Conservation (phyloP, 2,888 invertebrate genomes). For the Pristionchus arcanus region DNA sequence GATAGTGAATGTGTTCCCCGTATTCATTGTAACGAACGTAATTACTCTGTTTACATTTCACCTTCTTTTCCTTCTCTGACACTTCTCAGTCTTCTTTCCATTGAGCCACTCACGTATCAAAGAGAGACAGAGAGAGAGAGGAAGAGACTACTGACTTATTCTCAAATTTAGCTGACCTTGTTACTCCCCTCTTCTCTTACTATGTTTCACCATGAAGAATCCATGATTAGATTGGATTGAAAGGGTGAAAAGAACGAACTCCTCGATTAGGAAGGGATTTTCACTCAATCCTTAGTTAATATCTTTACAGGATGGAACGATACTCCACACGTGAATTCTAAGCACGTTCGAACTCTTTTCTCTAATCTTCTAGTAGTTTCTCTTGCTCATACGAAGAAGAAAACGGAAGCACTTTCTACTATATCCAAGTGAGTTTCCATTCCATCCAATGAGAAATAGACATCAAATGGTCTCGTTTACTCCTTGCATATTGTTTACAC, state of each 20-base stretch:
- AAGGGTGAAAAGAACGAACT: background rate
- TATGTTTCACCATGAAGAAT: slow-evolving; percentile 15
- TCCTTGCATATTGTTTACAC: slow-evolving; percentile 17
- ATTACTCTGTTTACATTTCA: slow-evolving; percentile 39
- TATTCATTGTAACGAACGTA: slow-evolving; percentile 12
- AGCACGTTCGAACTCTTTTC: slow-evolving; percentile 49
- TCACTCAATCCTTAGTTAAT: background rate
- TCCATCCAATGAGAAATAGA: background rate
- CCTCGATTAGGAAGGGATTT: background rate
- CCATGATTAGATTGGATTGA: background rate
- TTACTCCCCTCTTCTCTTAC: background rate
- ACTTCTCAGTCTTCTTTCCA: slow-evolving; percentile 5
- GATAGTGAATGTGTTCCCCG: background rate
- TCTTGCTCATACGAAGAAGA: slow-evolving; percentile 50
- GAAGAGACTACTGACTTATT: background rate
- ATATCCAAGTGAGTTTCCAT: slow-evolving; percentile 17
- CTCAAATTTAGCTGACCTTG: slow-evolving; percentile 10
- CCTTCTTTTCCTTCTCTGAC: background rate
- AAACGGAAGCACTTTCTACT: background rate
- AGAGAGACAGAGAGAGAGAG: background rate
- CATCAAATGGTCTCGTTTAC: background rate
- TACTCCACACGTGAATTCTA: slow-evolving; percentile 39
- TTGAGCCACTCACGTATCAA: background rate
- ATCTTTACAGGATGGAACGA: slow-evolving; percentile 33
- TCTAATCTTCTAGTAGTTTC: slow-evolving; percentile 50